Evolutionary conservation across 2,797 vertebrate species (phyloP).

Genomic region (Malurus leucopterus): DNA sequence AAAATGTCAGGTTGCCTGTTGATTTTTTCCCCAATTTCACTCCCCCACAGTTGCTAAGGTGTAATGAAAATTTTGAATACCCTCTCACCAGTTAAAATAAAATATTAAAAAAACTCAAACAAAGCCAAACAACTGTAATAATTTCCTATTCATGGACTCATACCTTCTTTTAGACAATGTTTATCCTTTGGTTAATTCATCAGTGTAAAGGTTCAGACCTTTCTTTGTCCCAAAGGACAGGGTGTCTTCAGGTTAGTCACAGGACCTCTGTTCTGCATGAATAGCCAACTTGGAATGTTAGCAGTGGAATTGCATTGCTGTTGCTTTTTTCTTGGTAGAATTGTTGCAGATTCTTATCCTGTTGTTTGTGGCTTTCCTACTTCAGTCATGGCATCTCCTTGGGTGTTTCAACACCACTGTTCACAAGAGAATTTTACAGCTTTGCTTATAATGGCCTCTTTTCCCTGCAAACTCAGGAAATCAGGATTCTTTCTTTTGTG

Average conservation of each 20-base stretch:
- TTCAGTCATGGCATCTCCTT: neutral
- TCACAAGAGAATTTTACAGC: neutral
- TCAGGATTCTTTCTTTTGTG: neutral
- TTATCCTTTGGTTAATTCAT: neutral
- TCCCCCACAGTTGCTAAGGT: neutral
- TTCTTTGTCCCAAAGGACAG: neutral
- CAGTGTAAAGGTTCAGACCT: neutral
- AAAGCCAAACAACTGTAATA: neutral
- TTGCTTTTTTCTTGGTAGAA: neutral
- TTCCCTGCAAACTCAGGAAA: neutral
- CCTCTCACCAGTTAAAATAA: neutral
- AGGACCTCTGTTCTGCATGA: neutral
- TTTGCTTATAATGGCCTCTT: neutral
- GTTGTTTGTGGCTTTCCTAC: neutral
- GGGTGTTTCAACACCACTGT: neutral
- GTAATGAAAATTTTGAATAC: neutral
- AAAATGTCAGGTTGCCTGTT: neutral
- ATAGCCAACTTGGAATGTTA: neutral
- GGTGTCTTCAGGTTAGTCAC: neutral
- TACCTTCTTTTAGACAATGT: neutral
- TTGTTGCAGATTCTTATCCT: neutral
- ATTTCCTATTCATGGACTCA: neutral
- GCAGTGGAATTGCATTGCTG: neutral
- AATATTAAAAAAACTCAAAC: accelerated
- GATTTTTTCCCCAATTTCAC: accelerated